Evolutionary conservation across 2,888 invertebrate species (phyloP).

Genomic region (Pediacus dermestoides): DNA sequence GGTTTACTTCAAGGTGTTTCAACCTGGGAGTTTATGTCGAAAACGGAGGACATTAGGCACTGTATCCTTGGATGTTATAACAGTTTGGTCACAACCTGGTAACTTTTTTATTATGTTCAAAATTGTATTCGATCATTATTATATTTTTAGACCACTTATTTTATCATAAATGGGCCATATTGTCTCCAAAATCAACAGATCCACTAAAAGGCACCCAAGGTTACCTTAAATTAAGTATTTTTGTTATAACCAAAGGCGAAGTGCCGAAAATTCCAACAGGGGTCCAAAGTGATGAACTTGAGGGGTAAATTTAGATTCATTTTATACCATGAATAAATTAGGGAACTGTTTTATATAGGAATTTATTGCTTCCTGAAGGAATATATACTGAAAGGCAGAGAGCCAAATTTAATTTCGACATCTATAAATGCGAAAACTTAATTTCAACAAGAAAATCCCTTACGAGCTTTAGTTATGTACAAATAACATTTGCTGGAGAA

Average conservation of each 20-base stretch:
- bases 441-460: slow-evolving; percentile 18
- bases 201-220: slow-evolving; percentile 57
- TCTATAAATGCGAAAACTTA: slow-evolving; percentile 53
- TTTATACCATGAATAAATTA: slow-evolving; percentile 11
- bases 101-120: slow-evolving; percentile 19
- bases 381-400: slow-evolving; percentile 49
- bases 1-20: slow-evolving; percentile 36
- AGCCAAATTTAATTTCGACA: slow-evolving; percentile 56
- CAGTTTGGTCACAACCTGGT: slow-evolving; percentile 71
- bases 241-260: slow-evolving; percentile 68
- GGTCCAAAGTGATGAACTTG: slow-evolving; percentile 64
- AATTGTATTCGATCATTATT: background rate
- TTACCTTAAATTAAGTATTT: slow-evolving; percentile 77
- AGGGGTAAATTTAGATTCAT: slow-evolving; percentile 53
- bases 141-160: slow-evolving; percentile 66
- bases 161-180: slow-evolving; percentile 81
- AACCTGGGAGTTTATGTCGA: slow-evolving; percentile 45
- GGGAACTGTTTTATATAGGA: slow-evolving; percentile 53
- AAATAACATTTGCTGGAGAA: slow-evolving; percentile 62
- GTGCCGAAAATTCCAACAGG: slow-evolving; percentile 56
- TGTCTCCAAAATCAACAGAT: slow-evolving; percentile 59
- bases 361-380: slow-evolving; percentile 63
- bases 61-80: slow-evolving; percentile 61
- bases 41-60: slow-evolving; percentile 58
- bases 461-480: slow-evolving; percentile 50